Base-by-base conservation (phyloP, 2,797 vertebrate species). In the Channallabes apus region DNA sequence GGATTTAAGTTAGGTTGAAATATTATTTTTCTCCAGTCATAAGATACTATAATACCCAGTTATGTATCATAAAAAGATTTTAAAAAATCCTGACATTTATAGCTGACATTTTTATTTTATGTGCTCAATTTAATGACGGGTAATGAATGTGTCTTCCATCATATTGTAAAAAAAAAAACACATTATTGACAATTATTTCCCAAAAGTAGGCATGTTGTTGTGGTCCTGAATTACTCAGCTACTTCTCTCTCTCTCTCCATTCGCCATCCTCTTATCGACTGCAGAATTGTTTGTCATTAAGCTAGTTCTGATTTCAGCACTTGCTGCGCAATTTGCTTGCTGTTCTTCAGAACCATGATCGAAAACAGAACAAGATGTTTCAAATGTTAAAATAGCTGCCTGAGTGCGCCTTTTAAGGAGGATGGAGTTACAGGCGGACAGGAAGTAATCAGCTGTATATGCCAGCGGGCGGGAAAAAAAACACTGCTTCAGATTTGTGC, bases 31-130 rank as follows among this genome's bases (percentile, higher is more conserved):
- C 24, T 32, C 2, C 4, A 61, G 29, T 3, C 32, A 59, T 35
- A 59, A 56, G 38, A 35, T 86, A 32, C 41, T 65, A 29, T 65
- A 71, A 72, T 77, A 3, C 5, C 4, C 56, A 56, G 72, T 71
- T 27, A 54, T 78, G 41, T 67, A 22, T 32, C 83, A 80, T 54
- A 56, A 64, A 86, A 79, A 88, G 88, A 88, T n/a, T n/a, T n/a
- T 82, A 77, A 56, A 9, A 4, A 76, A n/a, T n/a, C n/a, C n/a
- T n/a, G n/a, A n/a, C n/a, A n/a, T n/a, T n/a, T n/a, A n/a, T n/a
- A 38, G 12, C 20, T 59, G 56, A 29, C 56, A 58, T 58, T 22
- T 17, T 17, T 20, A 61, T 58, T 56, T 56, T 20, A 56, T 73
- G 3, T 73, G 24, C 24, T 73, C 51, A 73, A 6, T 51, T 51